Conservation (phyloP, 2,888 invertebrate genomes). For the Fissipunctia ypsillon region DNA sequence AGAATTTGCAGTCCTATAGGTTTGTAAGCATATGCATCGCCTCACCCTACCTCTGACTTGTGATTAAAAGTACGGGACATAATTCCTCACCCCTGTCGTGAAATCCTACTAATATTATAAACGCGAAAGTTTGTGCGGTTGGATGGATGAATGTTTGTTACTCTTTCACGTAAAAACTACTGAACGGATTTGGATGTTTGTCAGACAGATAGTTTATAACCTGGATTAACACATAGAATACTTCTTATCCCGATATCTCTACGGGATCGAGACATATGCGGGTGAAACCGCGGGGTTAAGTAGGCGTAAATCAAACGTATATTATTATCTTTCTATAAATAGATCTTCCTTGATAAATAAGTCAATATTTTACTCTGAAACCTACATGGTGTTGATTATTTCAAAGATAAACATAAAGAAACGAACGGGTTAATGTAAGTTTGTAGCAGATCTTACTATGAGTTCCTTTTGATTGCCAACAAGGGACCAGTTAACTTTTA, state of each 20-base stretch:
- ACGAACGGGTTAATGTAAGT: neutral
- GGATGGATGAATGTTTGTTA: too few species aligned
- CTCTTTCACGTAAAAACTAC: too few species aligned
- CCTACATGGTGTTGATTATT: neutral
- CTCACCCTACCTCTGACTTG: neutral
- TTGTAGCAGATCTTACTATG: conserved; percentile 28
- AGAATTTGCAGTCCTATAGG: neutral
- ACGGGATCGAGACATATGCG: too few species aligned
- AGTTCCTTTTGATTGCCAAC: conserved; percentile 39
- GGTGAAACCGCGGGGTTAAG: too few species aligned
- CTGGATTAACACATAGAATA: too few species aligned
- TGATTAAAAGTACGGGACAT: neutral
- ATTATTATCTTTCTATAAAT: conserved; percentile 29
- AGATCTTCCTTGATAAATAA: conserved; percentile 2
- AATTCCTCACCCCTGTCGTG: conserved; percentile 11
- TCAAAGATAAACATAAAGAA: neutral
- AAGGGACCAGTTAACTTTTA: conserved; percentile 37
- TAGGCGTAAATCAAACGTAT: conserved; percentile 26
- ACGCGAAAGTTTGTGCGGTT: too few species aligned
- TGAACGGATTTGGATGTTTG: too few species aligned
- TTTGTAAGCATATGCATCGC: neutral
- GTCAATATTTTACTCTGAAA: conserved; percentile 11
- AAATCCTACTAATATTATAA: too few species aligned
- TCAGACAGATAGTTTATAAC: too few species aligned
- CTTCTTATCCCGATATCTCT: too few species aligned